A percentile compares a stretch with the other conserved stretches of the same genome.
Conservation (phyloP, 2,888 invertebrate species). For the Strigamia maritima region DNA sequence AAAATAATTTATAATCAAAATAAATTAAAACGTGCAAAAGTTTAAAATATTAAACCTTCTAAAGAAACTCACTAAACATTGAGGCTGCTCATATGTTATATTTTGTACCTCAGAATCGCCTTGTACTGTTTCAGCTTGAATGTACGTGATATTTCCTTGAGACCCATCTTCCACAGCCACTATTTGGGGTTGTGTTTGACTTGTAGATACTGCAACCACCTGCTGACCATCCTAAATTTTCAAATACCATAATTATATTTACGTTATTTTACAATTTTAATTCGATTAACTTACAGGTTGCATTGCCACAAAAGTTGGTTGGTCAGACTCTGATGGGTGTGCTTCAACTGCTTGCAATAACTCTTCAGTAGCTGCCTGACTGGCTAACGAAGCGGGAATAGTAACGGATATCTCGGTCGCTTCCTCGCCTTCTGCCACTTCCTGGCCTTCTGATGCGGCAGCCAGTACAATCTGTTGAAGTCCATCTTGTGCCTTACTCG, state of each 20-base stretch:
- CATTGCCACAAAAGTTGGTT: conserved; percentile 44
- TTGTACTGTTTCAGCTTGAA: conserved; percentile 25
- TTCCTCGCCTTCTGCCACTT: conserved; percentile 40
- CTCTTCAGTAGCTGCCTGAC: conserved; percentile 43
- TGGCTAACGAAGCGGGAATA: conserved; percentile 44
- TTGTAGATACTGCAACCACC: conserved; percentile 39
- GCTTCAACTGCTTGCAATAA: conserved; percentile 42
- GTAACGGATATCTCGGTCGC: conserved; percentile 45
- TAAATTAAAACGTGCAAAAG: neutral
- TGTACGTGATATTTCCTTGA: conserved; percentile 37
- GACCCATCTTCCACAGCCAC: conserved; percentile 35
- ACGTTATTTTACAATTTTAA: conserved; percentile 72
- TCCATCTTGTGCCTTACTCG: conserved; percentile 41
- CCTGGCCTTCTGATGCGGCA: conserved; percentile 42
- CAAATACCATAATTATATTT: neutral
- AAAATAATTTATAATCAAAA: neutral
- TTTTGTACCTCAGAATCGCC: neutral
- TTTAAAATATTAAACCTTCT: neutral
- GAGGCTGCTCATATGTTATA: neutral
- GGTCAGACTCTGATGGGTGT: conserved; percentile 40
- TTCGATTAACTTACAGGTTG: conserved; percentile 51
- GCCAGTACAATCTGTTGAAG: conserved; percentile 44
- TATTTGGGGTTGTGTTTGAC: conserved; percentile 47
- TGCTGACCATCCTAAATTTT: conserved; percentile 40
- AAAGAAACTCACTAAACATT: neutral